Base-by-base conservation (phyloP, 2,888 invertebrate species). In the Ormyrus pomaceus region DNA sequence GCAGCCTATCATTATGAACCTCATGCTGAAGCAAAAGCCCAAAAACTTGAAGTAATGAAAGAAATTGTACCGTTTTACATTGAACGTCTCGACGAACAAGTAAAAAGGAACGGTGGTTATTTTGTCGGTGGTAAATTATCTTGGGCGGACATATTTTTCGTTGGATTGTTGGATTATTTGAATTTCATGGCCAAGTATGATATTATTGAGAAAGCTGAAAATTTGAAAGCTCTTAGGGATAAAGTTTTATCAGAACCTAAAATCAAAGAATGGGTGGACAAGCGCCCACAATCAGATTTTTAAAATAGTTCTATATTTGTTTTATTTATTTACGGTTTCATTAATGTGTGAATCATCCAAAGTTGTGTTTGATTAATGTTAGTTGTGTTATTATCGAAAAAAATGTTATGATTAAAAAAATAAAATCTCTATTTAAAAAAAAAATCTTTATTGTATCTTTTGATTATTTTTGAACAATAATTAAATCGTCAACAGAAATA, bases 111-210 rank as follows among this genome's bases (percentile, higher is more conserved):
- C 86, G 92, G 92, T 13, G 94, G 94, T 9, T 92, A 93, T 86
- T 91, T 94, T 80, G 93, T 87, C n/a, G 85, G 86, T 0, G 87
- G 87, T 46, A 81, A 85, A 55, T 89, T 94, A 48, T 93, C 94
- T 48, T 94, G 94, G 94, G 94, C 94, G 73, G 95, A 95, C 88
- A 85, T 95, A 9, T 91, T 91, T 82, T 93, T 94, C 83, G 93
- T 93, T 76, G 93, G 92, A 80, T 90, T 93, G 83, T 89, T 93
- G 83, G 93, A 93, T 85, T 94, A 93, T 87, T 86, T 94, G 86
- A 93, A 93, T 86, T 91, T 89, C 85, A 93, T 94, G 92, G 90
- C 92, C 9, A 91, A 91, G 80, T 89, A 90, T 61, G 92, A 93
- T 84, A 88, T 94, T 62, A 88, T 93, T 79, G 93, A 92, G 82